Base-by-base conservation (phyloP, 2,888 invertebrate species). In the Eupithecia inturbata region DNA sequence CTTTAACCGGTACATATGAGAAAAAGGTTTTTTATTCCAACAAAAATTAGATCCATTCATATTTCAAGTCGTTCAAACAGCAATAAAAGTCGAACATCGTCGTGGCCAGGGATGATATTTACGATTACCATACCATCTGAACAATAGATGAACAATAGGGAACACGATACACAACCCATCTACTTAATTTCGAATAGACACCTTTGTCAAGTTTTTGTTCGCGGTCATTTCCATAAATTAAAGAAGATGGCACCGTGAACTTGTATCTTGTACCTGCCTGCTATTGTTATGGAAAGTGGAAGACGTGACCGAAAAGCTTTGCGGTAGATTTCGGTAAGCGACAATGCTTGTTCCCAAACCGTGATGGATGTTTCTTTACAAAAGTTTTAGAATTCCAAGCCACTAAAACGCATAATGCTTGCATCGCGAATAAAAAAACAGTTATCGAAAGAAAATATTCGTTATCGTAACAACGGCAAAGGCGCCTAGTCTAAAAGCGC, bases 171-270 rank as follows among this genome's bases (percentile, higher is more conserved):
- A 83, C 92, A 88, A 88, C 92, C 92, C 92, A 92, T 94, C 92
- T 90, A 92, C 90, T 93, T 92, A 92, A 93, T 94, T 92, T 93
- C 87, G 89, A 91, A 92, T 93, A 93, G 92, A 93, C 93, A 94
- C 94, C 92, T 92, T 92, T 92, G 94, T 94, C 89, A 87, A 87
- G 91, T 92, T 93, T 93, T 93, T 93, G 93, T 93, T 91, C 86
- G 90, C 88, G 91, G 92, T 88, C 89, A 92, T 94, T 92, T 93
- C 92, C 94, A 94, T 94, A 94, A 93, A 94, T 93, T 94, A 92
- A 85, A 87, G 87, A 88, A 90, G 91, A 90, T 86, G 88, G 88
- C 83, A 84, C 84, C 84, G 86, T 84, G 81, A 83, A 82, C 83
- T 82, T 82, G 53, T 67, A 67, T 31, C 84, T 84, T 87, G 85